Percentiles rank a stretch among this genome's conserved stretches.
Conservation (phyloP, 2,797 vertebrate genomes). For the Champsocephalus esox region DNA sequence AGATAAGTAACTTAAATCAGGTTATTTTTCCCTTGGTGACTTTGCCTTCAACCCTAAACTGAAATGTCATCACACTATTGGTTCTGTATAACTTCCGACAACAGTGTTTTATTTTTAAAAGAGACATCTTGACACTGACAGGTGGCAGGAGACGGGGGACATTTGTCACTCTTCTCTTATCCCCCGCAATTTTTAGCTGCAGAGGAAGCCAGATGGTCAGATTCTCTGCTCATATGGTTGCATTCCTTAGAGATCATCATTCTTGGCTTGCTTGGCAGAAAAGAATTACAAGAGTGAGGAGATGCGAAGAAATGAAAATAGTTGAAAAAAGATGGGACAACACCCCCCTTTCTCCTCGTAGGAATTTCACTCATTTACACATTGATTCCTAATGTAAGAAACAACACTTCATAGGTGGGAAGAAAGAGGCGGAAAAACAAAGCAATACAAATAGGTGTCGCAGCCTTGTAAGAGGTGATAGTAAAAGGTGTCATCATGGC, state of each 20-base stretch:
- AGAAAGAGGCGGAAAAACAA: background rate
- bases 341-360: background rate
- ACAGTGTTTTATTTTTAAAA: slow-evolving; percentile 71
- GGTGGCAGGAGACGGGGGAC: slow-evolving; percentile 63
- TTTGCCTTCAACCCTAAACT: slow-evolving; percentile 3
- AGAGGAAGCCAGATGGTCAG: slow-evolving; percentile 76
- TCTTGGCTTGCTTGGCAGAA: slow-evolving; percentile 39
- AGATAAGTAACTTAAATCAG: slow-evolving; percentile 28
- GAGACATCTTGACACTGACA: slow-evolving; percentile 73
- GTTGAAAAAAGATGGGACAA: slow-evolving; percentile 25
- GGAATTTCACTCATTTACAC: background rate
- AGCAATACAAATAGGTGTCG: background rate
- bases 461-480: background rate
- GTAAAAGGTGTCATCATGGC: slow-evolving; percentile 12
- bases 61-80: slow-evolving; percentile 24
- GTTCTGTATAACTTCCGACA: slow-evolving; percentile 34
- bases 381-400: background rate
- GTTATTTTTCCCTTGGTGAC: slow-evolving; percentile 29
- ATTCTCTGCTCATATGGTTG: slow-evolving; percentile 74
- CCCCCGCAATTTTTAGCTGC: slow-evolving; percentile 55
- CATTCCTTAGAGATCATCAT: slow-evolving; percentile 62
- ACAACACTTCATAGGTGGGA: background rate
- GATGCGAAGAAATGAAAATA: slow-evolving; percentile 32
- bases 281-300: background rate
- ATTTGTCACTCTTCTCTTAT: slow-evolving; percentile 56